Conservation (phyloP, 2,888 invertebrate genomes). For the Salpingus planirostris region DNA sequence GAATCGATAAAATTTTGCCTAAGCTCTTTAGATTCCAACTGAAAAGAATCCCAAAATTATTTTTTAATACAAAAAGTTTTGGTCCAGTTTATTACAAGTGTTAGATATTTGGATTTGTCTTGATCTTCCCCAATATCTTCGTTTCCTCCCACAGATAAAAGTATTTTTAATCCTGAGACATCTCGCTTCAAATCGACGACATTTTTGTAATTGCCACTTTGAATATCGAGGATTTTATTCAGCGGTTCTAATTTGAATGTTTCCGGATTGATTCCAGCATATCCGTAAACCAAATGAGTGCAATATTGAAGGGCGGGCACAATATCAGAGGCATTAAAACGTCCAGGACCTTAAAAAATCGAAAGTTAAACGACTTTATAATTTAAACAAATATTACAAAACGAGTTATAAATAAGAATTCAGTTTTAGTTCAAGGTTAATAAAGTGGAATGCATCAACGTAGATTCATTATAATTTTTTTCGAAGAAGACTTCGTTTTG, state of each 20-base stretch:
- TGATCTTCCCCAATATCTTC: conserved; percentile 46
- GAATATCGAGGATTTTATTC: conserved; percentile 65
- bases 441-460: no score
- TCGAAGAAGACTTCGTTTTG: no score
- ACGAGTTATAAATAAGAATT: no score
- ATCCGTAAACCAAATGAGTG: conserved; percentile 71
- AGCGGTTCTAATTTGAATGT: conserved; percentile 61
- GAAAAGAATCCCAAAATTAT: conserved; percentile 5
- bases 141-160: conserved; percentile 72
- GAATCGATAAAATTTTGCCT: conserved; percentile 72
- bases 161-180: conserved; percentile 60
- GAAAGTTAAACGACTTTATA: conserved; percentile 13
- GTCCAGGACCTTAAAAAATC: conserved; percentile 68
- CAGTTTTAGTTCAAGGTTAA: no score
- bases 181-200: conserved; percentile 61
- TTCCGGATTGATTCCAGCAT: conserved; percentile 62
- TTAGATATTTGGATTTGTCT: conserved; percentile 55
- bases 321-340: conserved; percentile 61
- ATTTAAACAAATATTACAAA: no score
- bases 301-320: conserved; percentile 69
- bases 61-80: neutral
- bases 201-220: conserved; percentile 62
- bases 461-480: no score
- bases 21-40: conserved; percentile 65
- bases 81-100: conserved; percentile 46